phyloP scores from a whole-genome alignment of 1,140 invertebrate species.

The Micrasema minimum region DNA sequence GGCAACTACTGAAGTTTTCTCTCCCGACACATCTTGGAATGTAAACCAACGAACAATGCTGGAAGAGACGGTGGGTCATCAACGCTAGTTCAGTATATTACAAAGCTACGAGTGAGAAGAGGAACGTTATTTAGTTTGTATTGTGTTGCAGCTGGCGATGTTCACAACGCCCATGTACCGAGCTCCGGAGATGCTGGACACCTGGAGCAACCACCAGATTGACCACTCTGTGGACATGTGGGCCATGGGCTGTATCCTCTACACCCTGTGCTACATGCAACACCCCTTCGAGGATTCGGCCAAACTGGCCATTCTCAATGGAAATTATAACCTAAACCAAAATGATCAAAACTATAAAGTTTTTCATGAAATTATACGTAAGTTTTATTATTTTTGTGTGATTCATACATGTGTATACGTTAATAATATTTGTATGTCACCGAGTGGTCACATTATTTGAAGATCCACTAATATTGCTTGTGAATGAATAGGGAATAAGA shows the following conservation, averaged over 20 bases:
- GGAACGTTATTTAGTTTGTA: neutral
- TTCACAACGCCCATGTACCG: constrained; percentile 90
- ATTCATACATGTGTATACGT: too few species aligned
- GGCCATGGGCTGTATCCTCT: constrained; percentile 97
- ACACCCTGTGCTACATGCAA: constrained; percentile 89
- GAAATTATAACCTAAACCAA: constrained; percentile 88
- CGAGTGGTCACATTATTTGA: neutral
- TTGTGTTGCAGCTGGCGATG: constrained; percentile 68
- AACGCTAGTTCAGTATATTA: neutral
- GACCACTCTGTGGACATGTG: constrained; percentile 91
- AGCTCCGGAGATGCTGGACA: constrained; percentile 97
- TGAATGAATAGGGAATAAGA: neutral
- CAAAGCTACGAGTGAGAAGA: neutral
- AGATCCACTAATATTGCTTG: too few species aligned
- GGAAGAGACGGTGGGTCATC: constrained; percentile 87
- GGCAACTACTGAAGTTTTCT: constrained; percentile 85
- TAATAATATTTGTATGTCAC: neutral
- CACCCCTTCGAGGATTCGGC: constrained; percentile 98
- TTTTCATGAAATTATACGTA: constrained; percentile 92
- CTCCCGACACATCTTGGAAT: constrained; percentile 90
- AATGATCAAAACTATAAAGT: constrained; percentile 83
- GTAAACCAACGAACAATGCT: constrained; percentile 89
- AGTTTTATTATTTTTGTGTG: constrained; percentile 62
- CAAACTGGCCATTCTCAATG: constrained; percentile 96
- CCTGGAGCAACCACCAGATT: constrained; percentile 96